These are phyloP conservation scores for Clitarchus hookeri DNA, from an alignment of 2,888 invertebrate genomes.

Conservation along the genomic window DNA sequence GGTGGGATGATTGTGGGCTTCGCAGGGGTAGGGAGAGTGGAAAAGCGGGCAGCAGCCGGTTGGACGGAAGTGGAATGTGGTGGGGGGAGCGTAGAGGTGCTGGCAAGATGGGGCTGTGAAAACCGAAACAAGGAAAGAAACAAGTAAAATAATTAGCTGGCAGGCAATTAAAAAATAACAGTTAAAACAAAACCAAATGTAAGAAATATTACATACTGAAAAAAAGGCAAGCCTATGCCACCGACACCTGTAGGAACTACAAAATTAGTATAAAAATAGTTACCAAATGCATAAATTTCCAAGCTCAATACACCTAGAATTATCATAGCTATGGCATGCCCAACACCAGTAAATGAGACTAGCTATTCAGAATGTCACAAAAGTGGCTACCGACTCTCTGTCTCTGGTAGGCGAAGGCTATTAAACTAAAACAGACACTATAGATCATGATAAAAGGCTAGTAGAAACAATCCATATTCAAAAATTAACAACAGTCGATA, in stretches of 20 bases:
- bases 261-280: neutral
- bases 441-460: neutral
- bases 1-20: neutral
- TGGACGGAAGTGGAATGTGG: neutral
- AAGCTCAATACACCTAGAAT: neutral
- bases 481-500: neutral
- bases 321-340: neutral
- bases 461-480: neutral
- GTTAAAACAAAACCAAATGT: conserved; percentile 8
- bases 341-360: neutral
- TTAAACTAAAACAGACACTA: neutral
- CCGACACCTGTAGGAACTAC: neutral
- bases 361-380: neutral
- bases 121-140: conserved; percentile 37
- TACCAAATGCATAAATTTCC: neutral
- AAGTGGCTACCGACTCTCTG: too few species aligned
- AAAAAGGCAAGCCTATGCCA: neutral
- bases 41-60: neutral
- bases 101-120: conserved; percentile 39
- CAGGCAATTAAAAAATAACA: conserved; percentile 20
- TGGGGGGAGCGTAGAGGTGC: conserved; percentile 3
- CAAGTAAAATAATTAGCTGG: conserved; percentile 24
- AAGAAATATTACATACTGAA: neutral
- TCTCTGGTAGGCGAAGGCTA: neutral
- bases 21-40: neutral